Evolutionary conservation across 2,113 vertebrate species (phyloP).

Genomic region (Coregonus clupeaformis): DNA sequence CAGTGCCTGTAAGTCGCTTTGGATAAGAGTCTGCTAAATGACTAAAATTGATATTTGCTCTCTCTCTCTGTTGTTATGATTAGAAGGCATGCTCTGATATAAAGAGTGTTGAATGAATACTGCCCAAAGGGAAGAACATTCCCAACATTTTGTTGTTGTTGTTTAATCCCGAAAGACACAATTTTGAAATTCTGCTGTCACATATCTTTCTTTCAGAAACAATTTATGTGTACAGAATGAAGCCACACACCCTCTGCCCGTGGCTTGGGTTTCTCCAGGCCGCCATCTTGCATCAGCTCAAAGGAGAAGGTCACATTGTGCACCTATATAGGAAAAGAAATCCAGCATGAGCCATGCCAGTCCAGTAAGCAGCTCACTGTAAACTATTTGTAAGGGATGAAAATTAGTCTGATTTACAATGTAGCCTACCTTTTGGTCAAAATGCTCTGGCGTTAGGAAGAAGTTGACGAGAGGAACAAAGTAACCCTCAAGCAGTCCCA

Average conservation of each 20-base stretch:
- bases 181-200: neutral
- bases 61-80: neutral
- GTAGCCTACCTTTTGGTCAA: slow-evolving; percentile 84
- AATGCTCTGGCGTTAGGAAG: slow-evolving; percentile 87
- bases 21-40: no score
- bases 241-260: slow-evolving; percentile 78
- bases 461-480: slow-evolving; percentile 88
- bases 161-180: no score
- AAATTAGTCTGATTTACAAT: neutral
- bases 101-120: no score
- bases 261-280: slow-evolving; percentile 84
- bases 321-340: slow-evolving; percentile 64
- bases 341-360: neutral
- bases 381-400: neutral
- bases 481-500: slow-evolving; percentile 87
- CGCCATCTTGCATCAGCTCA: slow-evolving; percentile 86
- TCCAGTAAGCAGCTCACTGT: neutral
- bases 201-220: neutral
- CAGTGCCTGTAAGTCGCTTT: no score
- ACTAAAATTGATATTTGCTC: no score
- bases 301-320: slow-evolving; percentile 85
- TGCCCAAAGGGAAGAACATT: no score
- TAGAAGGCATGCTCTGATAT: no score
- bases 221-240: neutral
- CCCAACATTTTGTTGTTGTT: no score